Evolutionary conservation across 2,888 invertebrate genomes (phyloP).

Genomic region (Ochropacha duplaris): DNA sequence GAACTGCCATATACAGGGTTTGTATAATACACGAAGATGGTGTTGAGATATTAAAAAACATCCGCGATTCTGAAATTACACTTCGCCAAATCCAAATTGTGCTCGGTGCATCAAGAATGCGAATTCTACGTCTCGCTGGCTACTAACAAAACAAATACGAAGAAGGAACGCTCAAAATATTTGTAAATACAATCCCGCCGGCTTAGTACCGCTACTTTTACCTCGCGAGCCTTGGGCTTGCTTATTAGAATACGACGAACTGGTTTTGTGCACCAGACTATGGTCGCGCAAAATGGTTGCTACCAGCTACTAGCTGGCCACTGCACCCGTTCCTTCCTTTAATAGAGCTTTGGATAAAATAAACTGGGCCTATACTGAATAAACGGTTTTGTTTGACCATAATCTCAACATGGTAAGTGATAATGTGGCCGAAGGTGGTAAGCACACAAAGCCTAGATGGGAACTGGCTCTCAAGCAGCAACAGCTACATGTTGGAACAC

Average conservation of each 20-base stretch:
- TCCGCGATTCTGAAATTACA: neutral
- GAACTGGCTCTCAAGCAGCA: too few species aligned
- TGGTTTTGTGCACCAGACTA: conserved; percentile 4
- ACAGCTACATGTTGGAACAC: too few species aligned
- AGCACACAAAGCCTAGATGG: too few species aligned
- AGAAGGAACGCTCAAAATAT: neutral
- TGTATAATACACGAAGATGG: too few species aligned
- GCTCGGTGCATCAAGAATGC: neutral
- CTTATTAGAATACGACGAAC: conserved; percentile 8
- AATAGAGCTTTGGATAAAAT: too few species aligned
- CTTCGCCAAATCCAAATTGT: neutral
- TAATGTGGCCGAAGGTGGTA: too few species aligned
- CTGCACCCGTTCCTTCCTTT: conserved; percentile 15
- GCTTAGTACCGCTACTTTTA: conserved; percentile 6
- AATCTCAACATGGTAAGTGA: too few species aligned
- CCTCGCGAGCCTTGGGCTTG: conserved; percentile 1
- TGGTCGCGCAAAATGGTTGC: conserved; percentile 2
- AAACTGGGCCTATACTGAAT: too few species aligned
- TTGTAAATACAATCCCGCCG: neutral
- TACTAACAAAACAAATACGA: neutral
- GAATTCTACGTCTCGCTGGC: neutral
- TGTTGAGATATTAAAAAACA: neutral
- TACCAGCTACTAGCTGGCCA: conserved; percentile 1
- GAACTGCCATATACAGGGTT: too few species aligned
- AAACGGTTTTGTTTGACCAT: too few species aligned